These are phyloP conservation scores for Tenthredo scrophulariae DNA, from an alignment of 2,888 invertebrate genomes.

Conservation along the genomic window DNA sequence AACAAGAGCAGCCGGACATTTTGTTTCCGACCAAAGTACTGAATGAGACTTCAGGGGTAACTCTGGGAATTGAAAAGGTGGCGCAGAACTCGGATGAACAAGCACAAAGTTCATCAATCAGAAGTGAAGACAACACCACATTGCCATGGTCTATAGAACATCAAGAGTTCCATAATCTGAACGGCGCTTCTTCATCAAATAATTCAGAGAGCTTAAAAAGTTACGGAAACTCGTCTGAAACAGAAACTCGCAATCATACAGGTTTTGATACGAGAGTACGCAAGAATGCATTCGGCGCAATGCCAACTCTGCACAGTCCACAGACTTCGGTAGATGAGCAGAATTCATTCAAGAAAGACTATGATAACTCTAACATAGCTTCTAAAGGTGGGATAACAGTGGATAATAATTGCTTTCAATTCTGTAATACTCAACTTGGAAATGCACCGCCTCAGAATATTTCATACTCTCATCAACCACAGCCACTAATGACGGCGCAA, in stretches of 20 bases:
- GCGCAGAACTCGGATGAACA: background rate
- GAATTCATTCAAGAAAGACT: background rate
- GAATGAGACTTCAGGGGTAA: background rate
- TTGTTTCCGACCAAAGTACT: background rate
- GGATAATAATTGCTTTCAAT: background rate
- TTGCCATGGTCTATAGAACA: background rate
- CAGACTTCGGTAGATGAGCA: constrained; percentile 2
- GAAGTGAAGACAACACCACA: background rate
- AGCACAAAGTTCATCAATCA: background rate
- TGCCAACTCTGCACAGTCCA: background rate
- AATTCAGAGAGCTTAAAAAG: background rate
- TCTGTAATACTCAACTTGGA: background rate
- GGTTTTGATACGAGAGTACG: background rate
- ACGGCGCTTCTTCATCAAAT: background rate
- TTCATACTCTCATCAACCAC: constrained; percentile 2
- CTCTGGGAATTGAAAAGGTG: background rate
- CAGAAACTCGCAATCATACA: background rate
- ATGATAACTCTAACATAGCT: background rate
- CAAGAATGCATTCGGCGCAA: background rate
- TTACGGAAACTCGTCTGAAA: background rate
- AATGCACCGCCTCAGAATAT: background rate
- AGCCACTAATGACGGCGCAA: background rate
- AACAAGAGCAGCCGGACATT: background rate
- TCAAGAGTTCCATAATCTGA: constrained; percentile 13
- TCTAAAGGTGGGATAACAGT: background rate